A percentile compares a stretch with the other conserved stretches of the same genome.
Conservation (phyloP, 30 jellyfish, hydroid and myxozoan genomes). For the Aurelia sp. region DNA sequence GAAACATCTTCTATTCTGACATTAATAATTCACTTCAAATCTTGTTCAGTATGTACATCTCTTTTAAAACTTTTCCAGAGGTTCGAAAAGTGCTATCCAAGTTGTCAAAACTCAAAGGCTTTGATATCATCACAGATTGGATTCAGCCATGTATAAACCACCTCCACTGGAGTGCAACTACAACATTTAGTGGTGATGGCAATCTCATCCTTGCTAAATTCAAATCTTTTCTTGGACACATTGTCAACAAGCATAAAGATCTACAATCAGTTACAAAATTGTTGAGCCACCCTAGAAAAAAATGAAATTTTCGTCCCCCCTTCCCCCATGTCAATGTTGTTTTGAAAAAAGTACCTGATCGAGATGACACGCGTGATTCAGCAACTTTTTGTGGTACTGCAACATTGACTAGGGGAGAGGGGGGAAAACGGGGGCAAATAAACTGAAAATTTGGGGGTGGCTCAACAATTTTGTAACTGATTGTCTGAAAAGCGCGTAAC, state of each 20-base stretch:
- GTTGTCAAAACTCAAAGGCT: conserved; percentile 18
- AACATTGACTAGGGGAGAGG: too few relatives aligned
- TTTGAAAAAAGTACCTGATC: too few relatives aligned
- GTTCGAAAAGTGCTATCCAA: conserved; percentile 15
- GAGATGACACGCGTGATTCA: too few relatives aligned
- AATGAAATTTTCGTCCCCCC: too few relatives aligned
- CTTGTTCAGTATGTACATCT: background rate
- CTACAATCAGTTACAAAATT: conserved; percentile 13
- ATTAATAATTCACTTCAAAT: background rate
- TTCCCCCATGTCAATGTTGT: too few relatives aligned
- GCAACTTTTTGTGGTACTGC: too few relatives aligned
- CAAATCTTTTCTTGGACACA: conserved; percentile 39
- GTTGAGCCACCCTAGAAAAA: conserved; percentile 11
- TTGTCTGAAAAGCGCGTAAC: too few relatives aligned
- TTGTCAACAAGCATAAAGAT: conserved; percentile 16
- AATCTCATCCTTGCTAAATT: conserved; percentile 22
- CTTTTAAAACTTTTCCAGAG: conserved; percentile 10
- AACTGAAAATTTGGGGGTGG: too few relatives aligned
- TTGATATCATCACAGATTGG: conserved; percentile 24
- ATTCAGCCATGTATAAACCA: conserved; percentile 25
- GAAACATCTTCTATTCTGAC: background rate
- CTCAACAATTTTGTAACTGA: too few relatives aligned
- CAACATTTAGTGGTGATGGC: conserved; percentile 26
- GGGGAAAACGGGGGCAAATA: too few relatives aligned
- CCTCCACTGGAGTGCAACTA: conserved; percentile 28